Evolutionary conservation across 2,888 invertebrate species (phyloP).

Genomic region (Tribolium freemani): DNA sequence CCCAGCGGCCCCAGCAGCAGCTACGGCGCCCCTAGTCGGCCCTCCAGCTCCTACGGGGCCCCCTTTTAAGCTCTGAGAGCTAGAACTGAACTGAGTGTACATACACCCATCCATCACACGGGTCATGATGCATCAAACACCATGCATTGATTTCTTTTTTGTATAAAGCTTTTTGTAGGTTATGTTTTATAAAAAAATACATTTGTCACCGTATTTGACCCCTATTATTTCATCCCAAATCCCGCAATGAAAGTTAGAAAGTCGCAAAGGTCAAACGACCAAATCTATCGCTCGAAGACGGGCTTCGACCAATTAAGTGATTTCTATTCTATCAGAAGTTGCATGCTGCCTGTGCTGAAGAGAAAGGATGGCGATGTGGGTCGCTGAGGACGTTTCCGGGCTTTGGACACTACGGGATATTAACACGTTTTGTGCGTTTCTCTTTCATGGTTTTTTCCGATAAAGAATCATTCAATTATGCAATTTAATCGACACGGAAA

Average conservation of each 20-base stretch:
- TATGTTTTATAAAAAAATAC: slow-evolving; percentile 69
- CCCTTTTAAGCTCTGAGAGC: slow-evolving; percentile 65
- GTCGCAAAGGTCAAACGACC: slow-evolving; percentile 7
- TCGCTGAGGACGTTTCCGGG: slow-evolving; percentile 48
- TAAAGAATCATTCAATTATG: slow-evolving; percentile 10
- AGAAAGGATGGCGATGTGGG: slow-evolving; percentile 58
- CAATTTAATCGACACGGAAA: not conserved
- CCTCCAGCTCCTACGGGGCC: slow-evolving; percentile 80
- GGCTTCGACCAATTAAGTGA: slow-evolving; percentile 56
- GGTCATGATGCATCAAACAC: slow-evolving; percentile 66
- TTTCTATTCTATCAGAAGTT: slow-evolving; percentile 60
- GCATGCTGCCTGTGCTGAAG: slow-evolving; percentile 49
- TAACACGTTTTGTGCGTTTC: slow-evolving; percentile 19
- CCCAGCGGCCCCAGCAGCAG: slow-evolving; percentile 67
- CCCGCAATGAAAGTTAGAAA: not conserved
- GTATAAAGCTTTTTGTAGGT: slow-evolving; percentile 70
- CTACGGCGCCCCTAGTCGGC: slow-evolving; percentile 72
- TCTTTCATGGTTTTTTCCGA: slow-evolving; percentile 23
- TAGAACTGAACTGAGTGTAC: slow-evolving; percentile 59
- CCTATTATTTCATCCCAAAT: not conserved
- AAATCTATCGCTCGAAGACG: slow-evolving; percentile 43
- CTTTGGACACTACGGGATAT: slow-evolving; percentile 25
- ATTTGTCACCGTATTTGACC: slow-evolving; percentile 68
- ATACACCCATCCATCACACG: slow-evolving; percentile 63
- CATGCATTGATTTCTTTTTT: slow-evolving; percentile 62